These are phyloP conservation scores for Ceyx cyanopectus DNA, from an alignment of 2,113 vertebrate species.

Conservation along the genomic window DNA sequence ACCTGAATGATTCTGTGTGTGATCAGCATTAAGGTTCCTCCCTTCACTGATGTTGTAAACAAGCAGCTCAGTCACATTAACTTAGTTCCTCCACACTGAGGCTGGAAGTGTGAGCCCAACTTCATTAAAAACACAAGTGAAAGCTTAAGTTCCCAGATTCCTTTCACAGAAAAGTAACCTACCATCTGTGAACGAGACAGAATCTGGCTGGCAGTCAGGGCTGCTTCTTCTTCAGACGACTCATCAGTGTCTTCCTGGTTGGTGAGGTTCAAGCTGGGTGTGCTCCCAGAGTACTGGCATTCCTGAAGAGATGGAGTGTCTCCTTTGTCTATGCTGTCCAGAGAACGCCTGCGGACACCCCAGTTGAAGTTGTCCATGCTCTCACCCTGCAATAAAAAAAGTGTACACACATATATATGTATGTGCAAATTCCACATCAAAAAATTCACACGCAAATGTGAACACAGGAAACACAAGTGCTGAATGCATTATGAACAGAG, in stretches of 20 bases:
- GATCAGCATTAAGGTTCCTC: not conserved
- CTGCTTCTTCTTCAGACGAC: conserved; percentile 98
- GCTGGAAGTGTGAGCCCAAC: not conserved
- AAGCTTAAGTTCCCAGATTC: not conserved
- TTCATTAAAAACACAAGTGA: not conserved
- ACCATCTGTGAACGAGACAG: conserved; percentile 92
- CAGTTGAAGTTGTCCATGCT: conserved; percentile 99
- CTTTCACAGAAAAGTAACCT: conserved; percentile 55
- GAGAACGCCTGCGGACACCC: conserved; percentile 95
- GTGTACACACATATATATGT: not conserved
- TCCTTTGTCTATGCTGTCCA: conserved; percentile 98
- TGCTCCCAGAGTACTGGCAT: conserved; percentile 93
- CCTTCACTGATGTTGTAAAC: not conserved
- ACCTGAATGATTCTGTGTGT: no score
- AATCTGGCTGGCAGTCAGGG: conserved; percentile 95
- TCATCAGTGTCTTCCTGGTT: conserved; percentile 98
- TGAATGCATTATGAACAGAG: conserved; percentile 67
- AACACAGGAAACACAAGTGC: conserved; percentile 48
- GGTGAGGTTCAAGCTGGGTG: conserved; percentile 95
- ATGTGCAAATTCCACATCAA: not conserved
- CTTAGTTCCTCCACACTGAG: not conserved
- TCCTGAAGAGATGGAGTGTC: conserved; percentile 96
- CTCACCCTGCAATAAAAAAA: conserved; percentile 87
- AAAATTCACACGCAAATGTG: not conserved
- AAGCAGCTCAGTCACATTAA: not conserved